Evolutionary conservation across 2,888 invertebrate genomes (phyloP).

Genomic region (Trimorus sp.): DNA sequence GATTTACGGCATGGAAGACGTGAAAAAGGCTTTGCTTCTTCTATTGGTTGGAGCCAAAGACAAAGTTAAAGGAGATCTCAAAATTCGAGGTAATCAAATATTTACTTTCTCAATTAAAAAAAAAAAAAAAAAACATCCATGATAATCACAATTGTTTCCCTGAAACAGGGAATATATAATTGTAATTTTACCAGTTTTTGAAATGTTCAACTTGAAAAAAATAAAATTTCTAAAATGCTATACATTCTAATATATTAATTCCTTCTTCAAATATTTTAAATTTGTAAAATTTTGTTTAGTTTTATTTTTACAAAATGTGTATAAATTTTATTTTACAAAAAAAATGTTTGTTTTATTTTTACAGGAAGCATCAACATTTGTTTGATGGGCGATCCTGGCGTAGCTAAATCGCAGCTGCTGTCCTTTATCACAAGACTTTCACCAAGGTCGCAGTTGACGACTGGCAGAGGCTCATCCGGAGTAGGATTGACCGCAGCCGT

Average conservation of each 20-base stretch:
- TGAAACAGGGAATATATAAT: no score
- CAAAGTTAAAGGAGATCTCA: slow-evolving; percentile 95
- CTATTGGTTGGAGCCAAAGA: slow-evolving; percentile 96
- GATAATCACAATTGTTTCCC: no score
- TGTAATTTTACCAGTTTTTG: no score
- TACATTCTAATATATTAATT: no score
- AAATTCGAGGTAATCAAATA: slow-evolving; percentile 97
- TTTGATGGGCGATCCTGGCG: slow-evolving; percentile 99
- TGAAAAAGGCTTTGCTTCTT: slow-evolving; percentile 97
- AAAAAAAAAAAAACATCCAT: no score
- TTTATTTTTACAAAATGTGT: no score
- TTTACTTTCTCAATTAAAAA: no score
- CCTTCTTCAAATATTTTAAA: no score
- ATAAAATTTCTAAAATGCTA: no score
- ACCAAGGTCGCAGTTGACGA: slow-evolving; percentile 96
- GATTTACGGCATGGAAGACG: slow-evolving; percentile 98
- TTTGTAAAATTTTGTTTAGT: no score
- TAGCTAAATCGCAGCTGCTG: slow-evolving; percentile 98
- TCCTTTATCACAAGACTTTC: slow-evolving; percentile 97
- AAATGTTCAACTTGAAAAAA: no score
- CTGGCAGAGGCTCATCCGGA: slow-evolving; percentile 98
- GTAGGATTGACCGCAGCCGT: slow-evolving; percentile 99
- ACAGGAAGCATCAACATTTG: slow-evolving; percentile 97
- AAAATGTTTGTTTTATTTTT: not conserved
- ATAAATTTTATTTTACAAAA: not conserved